Conservation (phyloP, 2,888 invertebrate species). For the Autographa gamma region DNA sequence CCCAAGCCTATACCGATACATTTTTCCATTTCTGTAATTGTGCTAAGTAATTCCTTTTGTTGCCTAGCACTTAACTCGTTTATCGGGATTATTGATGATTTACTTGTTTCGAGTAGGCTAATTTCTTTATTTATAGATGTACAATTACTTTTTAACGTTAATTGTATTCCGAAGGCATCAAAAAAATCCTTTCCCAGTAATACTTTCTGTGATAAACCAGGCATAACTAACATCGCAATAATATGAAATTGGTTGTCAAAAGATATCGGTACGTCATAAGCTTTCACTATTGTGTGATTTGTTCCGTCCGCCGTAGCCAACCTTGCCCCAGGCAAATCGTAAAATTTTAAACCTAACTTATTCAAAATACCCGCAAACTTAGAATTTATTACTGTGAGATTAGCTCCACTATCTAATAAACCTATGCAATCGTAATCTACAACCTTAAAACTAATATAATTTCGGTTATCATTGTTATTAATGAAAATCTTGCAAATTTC, state of each 20-base stretch:
- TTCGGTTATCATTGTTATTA: background rate
- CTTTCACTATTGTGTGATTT: background rate
- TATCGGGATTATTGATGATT: no score
- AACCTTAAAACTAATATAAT: slow-evolving; percentile 3
- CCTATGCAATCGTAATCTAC: slow-evolving; percentile 7
- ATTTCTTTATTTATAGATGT: background rate
- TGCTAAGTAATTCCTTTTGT: no score
- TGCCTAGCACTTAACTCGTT: no score
- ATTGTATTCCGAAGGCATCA: slow-evolving; percentile 7
- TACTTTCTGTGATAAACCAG: background rate
- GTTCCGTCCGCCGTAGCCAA: slow-evolving; percentile 10
- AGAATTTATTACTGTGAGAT: slow-evolving; percentile 5
- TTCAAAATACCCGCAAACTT: slow-evolving; percentile 3
- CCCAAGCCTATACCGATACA: no score
- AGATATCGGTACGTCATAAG: slow-evolving; percentile 7
- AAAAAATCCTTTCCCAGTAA: slow-evolving; percentile 7
- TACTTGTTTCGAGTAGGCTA: no score
- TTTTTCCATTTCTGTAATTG: no score
- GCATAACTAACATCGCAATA: slow-evolving; percentile 11
- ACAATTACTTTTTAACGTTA: background rate
- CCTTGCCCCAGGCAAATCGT: background rate
- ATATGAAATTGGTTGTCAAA: slow-evolving; percentile 12
- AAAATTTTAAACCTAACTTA: background rate
- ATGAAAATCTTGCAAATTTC: no score
- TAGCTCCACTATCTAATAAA: slow-evolving; percentile 9